phyloP scores from a whole-genome alignment of 2,113 vertebrate species.

The Ptilorrhoa leucosticta region DNA sequence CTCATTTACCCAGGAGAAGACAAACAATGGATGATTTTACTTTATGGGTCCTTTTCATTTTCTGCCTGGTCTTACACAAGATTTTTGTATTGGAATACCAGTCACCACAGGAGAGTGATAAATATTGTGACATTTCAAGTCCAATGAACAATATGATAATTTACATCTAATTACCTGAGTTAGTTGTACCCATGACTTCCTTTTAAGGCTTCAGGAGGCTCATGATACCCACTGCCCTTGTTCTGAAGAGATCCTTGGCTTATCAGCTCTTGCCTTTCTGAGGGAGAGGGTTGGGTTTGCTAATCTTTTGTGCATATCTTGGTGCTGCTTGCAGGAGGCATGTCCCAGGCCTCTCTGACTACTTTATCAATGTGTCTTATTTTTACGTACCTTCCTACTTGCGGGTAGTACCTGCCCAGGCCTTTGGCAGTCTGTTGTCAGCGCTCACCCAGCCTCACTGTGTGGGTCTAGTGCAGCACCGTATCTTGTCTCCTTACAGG shows the following conservation, averaged over 20 bases:
- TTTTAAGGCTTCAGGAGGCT: neutral
- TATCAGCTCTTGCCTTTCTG: neutral
- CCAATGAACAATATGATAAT: neutral
- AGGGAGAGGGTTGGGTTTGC: neutral
- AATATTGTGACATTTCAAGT: neutral
- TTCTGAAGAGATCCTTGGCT: neutral
- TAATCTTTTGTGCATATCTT: neutral
- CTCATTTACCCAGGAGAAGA: neutral
- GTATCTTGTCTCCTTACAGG: neutral
- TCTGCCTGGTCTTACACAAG: neutral
- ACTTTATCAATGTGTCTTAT: neutral
- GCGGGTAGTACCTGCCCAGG: neutral
- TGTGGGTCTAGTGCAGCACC: neutral
- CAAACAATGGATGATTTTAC: neutral
- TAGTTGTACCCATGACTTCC: neutral
- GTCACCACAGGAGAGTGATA: neutral
- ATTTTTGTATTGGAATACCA: neutral
- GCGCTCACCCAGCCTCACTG: neutral
- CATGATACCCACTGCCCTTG: accelerated
- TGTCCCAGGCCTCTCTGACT: neutral
- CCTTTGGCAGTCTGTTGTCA: neutral
- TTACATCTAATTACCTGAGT: neutral
- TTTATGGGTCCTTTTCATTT: neutral
- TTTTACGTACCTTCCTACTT: neutral
- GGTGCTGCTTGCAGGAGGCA: neutral